Conservation (phyloP, 2,888 invertebrate species). For the Bhutanitis thaidina region DNA sequence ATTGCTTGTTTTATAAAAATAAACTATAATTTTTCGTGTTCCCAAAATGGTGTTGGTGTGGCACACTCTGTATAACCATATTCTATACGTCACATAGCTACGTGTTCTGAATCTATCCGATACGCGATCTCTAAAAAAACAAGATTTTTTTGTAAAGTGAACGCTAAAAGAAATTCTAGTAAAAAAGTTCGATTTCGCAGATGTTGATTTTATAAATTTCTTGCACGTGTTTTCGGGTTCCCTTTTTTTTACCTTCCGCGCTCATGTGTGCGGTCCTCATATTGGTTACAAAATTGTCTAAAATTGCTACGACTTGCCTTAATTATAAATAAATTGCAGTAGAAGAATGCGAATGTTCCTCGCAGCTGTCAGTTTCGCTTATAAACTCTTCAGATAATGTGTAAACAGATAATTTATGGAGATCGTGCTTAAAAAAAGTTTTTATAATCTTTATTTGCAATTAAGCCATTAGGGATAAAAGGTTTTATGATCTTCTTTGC, state of each 20-base stretch:
- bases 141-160: constrained; percentile 50
- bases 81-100: constrained; percentile 33
- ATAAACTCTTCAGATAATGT: constrained; percentile 13
- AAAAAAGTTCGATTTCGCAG: constrained; percentile 74
- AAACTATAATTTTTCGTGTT: too few species aligned
- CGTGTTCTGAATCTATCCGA: constrained; percentile 58
- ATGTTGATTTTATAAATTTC: constrained; percentile 76
- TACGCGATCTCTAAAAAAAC: constrained; percentile 66
- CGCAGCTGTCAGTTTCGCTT: constrained; percentile 37
- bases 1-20: too few species aligned
- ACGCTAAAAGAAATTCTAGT: constrained; percentile 58
- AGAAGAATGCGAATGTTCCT: constrained; percentile 34
- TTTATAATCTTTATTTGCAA: constrained; percentile 5
- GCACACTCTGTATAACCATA: constrained; percentile 24
- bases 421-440: constrained; percentile 10
- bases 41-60: too few species aligned
- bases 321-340: constrained; percentile 53
- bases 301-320: constrained; percentile 43
- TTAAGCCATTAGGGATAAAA: constrained; percentile 13
- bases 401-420: constrained; percentile 16
- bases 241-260: constrained; percentile 35
- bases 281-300: constrained; percentile 46
- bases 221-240: constrained; percentile 63
- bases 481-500: not conserved
- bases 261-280: constrained; percentile 54